Evolutionary conservation across 1,140 invertebrate genomes (phyloP), one percentile per base, ranked within the genome.

Genomic region (Temnothorax longispinosus): DNA sequence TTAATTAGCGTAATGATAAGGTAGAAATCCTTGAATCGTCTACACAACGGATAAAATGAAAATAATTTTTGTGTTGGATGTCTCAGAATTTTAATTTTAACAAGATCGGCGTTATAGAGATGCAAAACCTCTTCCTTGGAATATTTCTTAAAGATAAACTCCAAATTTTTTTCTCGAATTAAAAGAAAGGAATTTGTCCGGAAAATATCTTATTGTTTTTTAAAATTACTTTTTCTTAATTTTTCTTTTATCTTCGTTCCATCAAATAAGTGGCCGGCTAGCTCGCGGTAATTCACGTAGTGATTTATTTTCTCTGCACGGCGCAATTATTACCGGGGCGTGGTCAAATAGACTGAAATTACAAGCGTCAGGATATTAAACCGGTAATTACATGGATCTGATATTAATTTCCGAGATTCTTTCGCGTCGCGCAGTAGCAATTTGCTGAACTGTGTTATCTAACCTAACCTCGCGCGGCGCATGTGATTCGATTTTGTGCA

Each of bases 331-430:
- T 72, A 52, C 50, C 44, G 54, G 67, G 67, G 80, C 67, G 67
- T 74, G 80, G 67, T 21, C 80, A 74, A 72, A 82, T 82, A 74
- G 67, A 60, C 52, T 74, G 67, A 41, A 58, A 82, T 82, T 82
- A 82, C 80, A 60, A 82, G 67, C 54, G 52, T 47, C 52, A 82
- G 80, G 80, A 82, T 74, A 82, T 82, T 82, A 82, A 82, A 41
- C 52, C 67, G 67, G 80, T 50, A 82, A 82, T 82, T 82, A 82
- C 80, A 67, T 18, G 67, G 69, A 60, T 82, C 80, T 54, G 54
- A 47, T 74, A 82, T 82, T 74, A 82, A 82, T 82, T 81, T 71
- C 38, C 78, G 78, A 56, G 78, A 71, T 81, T 81, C 80, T 74
- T 82, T 82, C 54, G 7, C 52, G 41, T 74, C 18, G 80, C 38